Evolutionary conservation across 2,113 vertebrate species (phyloP), one percentile per base, ranked within the genome.

Genomic region (Sinocyclocheilus maitianheensis): DNA sequence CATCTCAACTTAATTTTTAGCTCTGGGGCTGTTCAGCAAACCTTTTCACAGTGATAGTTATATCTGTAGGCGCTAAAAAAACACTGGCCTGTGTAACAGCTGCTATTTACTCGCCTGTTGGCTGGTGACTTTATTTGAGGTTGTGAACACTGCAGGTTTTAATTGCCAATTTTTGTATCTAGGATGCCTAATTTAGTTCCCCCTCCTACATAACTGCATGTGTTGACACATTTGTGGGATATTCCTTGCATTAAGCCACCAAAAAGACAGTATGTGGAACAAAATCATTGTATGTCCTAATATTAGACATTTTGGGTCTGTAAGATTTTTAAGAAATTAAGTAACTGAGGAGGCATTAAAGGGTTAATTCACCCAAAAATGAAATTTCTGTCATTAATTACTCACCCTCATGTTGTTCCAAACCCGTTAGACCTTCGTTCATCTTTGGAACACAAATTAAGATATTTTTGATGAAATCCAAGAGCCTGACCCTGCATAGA

Each of bases 1-100:
- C 55, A n/a, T 80, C 55, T 63, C 22, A 62, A 62, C 55, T 43
- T 79, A 20, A 62, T 79, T 40, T 80, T 80, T 80, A 62, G 20
- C 77, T 80, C 55, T 24, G 77, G 34, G 77, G 60, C 22, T 80
- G 55, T 80, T 43, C 43, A 30, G 77, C 20, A 4, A 77, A 77
- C 16, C 24, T 77, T 14, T 55, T 51, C 2, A 11, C 22, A 43
- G 34, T 8, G 22, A 62, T 60, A 40, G 55, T 12, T 62, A n/a
- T 34, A 55, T 16, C 77, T n/a, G 30, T 60, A 7, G 77, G 77
- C 18, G 55, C 18, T 60, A 4, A 12, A 2, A 2, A 60, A 78
- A 34, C 1, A 7, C 8, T 20, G 67, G 67, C 26, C 6, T 65
- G 63, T 34, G 14, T 4, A 37, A 72, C 69, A 12, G 69, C 69